Percentiles rank a stretch among this genome's conserved stretches.
These are phyloP conservation scores for Lasioglossum leucozonium DNA, from an alignment of 2,888 invertebrate genomes.

Conservation along the genomic window DNA sequence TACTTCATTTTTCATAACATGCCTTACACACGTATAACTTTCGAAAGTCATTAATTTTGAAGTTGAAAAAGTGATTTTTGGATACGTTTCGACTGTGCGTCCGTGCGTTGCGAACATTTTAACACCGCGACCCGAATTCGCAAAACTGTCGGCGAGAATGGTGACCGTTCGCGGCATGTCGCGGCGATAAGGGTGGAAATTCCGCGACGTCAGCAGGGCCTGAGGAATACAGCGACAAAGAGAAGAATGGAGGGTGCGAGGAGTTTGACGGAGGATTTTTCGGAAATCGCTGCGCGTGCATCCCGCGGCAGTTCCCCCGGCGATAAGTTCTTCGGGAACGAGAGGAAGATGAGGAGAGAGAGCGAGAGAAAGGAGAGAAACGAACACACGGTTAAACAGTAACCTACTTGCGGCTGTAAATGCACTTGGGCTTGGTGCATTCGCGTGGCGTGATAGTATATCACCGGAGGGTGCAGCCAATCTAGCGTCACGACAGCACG, in stretches of 20 bases:
- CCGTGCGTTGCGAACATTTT: too few species aligned
- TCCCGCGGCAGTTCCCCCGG: not conserved
- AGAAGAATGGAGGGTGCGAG: not conserved
- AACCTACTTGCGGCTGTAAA: conserved; percentile 48
- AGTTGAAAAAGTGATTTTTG: too few species aligned
- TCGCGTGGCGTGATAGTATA: conserved; percentile 25
- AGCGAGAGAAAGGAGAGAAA: not conserved
- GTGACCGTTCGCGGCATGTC: too few species aligned
- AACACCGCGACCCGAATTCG: not conserved
- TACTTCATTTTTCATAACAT: too few species aligned
- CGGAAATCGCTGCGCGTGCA: conserved; percentile 4
- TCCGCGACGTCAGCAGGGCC: not conserved
- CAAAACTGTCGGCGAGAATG: not conserved
- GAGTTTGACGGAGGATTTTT: not conserved
- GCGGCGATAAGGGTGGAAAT: not conserved
- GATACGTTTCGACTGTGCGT: too few species aligned
- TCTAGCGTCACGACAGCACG: conserved; percentile 38
- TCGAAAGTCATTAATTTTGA: too few species aligned
- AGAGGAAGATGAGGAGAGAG: not conserved
- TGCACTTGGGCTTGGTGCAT: conserved; percentile 26
- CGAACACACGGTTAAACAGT: conserved; percentile 31
- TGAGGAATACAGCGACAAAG: not conserved
- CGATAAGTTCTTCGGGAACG: not conserved
- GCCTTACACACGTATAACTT: too few species aligned
- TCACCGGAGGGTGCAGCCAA: conserved; percentile 46